Evolutionary conservation across 1,140 invertebrate species (phyloP).

Genomic region (Ostrea edulis): DNA sequence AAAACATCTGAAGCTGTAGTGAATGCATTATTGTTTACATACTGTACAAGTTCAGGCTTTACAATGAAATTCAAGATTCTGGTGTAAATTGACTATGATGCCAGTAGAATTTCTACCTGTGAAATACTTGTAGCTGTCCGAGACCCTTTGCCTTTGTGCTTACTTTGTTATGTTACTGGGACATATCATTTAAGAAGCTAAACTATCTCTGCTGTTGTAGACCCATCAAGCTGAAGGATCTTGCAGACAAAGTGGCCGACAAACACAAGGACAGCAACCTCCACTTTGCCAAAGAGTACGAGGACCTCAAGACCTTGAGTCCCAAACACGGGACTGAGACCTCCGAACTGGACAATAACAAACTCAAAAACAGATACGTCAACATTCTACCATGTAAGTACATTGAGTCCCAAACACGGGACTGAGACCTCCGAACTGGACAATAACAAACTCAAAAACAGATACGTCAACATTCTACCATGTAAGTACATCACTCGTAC

Average conservation of each 20-base stretch:
- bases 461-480: constrained; percentile 98
- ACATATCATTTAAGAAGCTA: not conserved
- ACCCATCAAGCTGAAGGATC: constrained; percentile 37
- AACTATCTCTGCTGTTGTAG: constrained; percentile 31
- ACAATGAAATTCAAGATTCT: not conserved
- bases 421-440: constrained; percentile 93
- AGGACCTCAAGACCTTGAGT: constrained; percentile 93
- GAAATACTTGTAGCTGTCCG: not conserved
- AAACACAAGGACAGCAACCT: constrained; percentile 56
- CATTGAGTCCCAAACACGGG: constrained; percentile 91
- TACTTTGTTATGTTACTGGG: not conserved
- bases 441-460: constrained; percentile 97
- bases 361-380: constrained; percentile 98
- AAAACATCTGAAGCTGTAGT: too few relatives aligned
- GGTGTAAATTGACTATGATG: too few relatives aligned
- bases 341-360: constrained; percentile 95
- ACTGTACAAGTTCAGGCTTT: too few relatives aligned
- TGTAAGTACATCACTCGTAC: constrained; percentile 24
- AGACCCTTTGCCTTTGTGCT: not conserved
- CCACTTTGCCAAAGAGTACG: constrained; percentile 56
- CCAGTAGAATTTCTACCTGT: too few relatives aligned
- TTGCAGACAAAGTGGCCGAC: constrained; percentile 41
- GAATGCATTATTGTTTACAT: too few relatives aligned
- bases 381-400: constrained; percentile 94
- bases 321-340: constrained; percentile 91